Evolutionary conservation across 2,888 invertebrate species (phyloP).

Genomic region (Itoplectis maculator): DNA sequence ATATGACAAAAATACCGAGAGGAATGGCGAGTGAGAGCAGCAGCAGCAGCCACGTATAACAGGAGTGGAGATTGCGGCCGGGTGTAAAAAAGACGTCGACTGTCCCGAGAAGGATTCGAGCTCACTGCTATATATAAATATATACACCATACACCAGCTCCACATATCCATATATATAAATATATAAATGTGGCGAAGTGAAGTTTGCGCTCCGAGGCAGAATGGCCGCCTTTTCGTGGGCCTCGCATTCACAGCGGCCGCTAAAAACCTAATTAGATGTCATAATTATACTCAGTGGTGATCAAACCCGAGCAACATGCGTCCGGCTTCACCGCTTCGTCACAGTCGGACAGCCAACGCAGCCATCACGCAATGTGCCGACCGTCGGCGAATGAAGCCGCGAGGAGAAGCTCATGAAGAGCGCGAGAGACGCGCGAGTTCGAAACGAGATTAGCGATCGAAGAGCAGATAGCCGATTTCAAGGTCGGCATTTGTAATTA

Average conservation of each 20-base stretch:
- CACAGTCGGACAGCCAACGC: conserved; percentile 7
- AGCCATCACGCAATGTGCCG: conserved; percentile 15
- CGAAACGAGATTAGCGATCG: conserved; percentile 57
- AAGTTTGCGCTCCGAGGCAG: conserved; percentile 63
- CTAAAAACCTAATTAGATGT: conserved; percentile 84
- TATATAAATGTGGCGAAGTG: background rate
- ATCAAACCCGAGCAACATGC: conserved; percentile 72
- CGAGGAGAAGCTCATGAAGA: background rate
- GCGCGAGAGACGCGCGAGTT: conserved; percentile 42
- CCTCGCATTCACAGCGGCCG: conserved; percentile 76
- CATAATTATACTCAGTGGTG: conserved; percentile 83
- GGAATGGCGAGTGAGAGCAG: conserved; percentile 46
- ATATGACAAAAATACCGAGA: conserved; percentile 29
- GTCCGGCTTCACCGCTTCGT: background rate
- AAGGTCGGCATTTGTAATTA: conserved; percentile 70
- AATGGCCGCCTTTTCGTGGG: conserved; percentile 73
- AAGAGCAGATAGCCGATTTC: conserved; percentile 53
- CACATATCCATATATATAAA: conserved; percentile 14
- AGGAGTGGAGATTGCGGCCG: conserved; percentile 53
- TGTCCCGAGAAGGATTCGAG: conserved; percentile 16
- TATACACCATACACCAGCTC: no score
- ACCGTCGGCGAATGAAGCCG: background rate
- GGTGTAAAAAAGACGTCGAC: conserved; percentile 76
- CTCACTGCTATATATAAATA: conserved; percentile 16
- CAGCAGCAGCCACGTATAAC: background rate